Conservation (phyloP, 2,888 invertebrate species). For the Spilarctia lutea region DNA sequence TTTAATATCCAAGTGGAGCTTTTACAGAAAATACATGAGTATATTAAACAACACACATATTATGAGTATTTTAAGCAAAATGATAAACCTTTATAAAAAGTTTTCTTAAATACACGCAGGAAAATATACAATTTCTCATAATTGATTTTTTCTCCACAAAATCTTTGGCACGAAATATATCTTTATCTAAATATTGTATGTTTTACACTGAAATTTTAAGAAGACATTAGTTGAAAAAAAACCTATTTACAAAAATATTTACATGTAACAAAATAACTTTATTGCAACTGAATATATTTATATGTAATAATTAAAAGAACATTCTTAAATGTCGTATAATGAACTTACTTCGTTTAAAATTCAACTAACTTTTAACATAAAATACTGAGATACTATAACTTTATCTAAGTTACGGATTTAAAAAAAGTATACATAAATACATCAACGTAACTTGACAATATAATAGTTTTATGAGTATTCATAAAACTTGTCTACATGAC, state of each 20-base stretch:
- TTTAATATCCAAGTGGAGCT: constrained; percentile 18
- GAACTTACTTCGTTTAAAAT: constrained; percentile 19
- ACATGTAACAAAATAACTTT: constrained; percentile 39
- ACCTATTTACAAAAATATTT: constrained; percentile 48
- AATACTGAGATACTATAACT: constrained; percentile 36
- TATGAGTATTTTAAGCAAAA: constrained; percentile 25
- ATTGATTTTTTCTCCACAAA: constrained; percentile 42
- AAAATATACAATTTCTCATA: constrained; percentile 31
- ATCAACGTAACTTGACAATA: constrained; percentile 42
- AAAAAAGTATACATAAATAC: constrained; percentile 35
- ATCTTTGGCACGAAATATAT: constrained; percentile 57
- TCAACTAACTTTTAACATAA: constrained; percentile 32
- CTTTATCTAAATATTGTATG: constrained; percentile 32
- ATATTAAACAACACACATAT: constrained; percentile 13
- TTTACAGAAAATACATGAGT: constrained; percentile 7
- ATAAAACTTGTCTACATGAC: constrained; percentile 23
- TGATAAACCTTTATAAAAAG: constrained; percentile 32
- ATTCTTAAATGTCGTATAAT: constrained; percentile 18
- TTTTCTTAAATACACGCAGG: constrained; percentile 22
- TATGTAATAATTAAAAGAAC: constrained; percentile 7
- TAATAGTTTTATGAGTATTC: constrained; percentile 44
- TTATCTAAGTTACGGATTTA: constrained; percentile 28
- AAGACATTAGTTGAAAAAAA: constrained; percentile 22
- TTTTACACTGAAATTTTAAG: constrained; percentile 31
- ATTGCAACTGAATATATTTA: constrained; percentile 25